Percentiles rank a stretch among this genome's conserved stretches.
These are phyloP conservation scores for Nipponia nippon DNA, from an alignment of 2,113 vertebrate genomes.

Conservation along the genomic window DNA sequence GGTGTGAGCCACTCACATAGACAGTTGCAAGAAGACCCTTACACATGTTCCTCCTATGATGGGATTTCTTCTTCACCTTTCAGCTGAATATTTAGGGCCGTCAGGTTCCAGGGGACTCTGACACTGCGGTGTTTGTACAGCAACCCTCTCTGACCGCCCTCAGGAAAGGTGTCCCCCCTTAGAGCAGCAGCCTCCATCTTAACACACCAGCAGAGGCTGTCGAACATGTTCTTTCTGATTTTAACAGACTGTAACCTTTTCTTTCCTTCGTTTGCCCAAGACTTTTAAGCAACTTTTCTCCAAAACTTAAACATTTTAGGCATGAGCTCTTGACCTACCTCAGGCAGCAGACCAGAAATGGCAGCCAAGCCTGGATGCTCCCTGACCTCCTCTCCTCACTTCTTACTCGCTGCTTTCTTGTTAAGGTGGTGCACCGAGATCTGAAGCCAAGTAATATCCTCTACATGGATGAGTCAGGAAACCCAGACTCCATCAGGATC, in stretches of 20 bases:
- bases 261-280: neutral
- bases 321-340: neutral
- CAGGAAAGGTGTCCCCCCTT: neutral
- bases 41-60: neutral
- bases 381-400: neutral
- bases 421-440: constrained; percentile 93
- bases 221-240: neutral
- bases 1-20: neutral
- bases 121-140: neutral
- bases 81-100: neutral
- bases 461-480: constrained; percentile 89
- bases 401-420: neutral
- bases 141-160: neutral
- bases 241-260: neutral
- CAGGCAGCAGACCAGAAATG: neutral
- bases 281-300: neutral
- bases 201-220: neutral
- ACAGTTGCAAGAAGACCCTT: neutral
- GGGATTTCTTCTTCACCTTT: neutral
- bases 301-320: neutral
- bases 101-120: neutral
- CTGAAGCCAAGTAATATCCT: constrained; percentile 96
- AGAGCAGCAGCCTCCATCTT: neutral
- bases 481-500: constrained; percentile 90
- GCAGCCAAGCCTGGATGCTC: neutral